These are phyloP conservation scores for Ormyrus thymus DNA, from an alignment of 2,888 invertebrate genomes.

Conservation along the genomic window DNA sequence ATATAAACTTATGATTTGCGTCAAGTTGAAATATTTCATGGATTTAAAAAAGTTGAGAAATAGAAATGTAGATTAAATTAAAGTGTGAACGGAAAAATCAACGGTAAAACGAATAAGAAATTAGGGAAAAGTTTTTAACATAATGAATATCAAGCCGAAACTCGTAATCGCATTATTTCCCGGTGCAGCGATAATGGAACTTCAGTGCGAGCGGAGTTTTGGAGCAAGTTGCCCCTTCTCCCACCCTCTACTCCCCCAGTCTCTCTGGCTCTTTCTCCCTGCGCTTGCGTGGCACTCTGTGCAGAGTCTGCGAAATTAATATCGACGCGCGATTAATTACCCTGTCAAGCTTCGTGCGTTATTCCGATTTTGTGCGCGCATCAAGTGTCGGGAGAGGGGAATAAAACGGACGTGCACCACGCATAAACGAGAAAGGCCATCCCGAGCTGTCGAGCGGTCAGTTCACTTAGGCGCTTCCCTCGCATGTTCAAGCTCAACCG, in stretches of 20 bases:
- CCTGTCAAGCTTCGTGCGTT: slow-evolving; percentile 5
- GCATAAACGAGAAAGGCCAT: too few relatives aligned
- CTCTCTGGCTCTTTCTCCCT: background rate
- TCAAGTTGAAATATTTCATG: too few relatives aligned
- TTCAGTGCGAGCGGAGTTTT: slow-evolving; percentile 5
- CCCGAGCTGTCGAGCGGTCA: too few relatives aligned
- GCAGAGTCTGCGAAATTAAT: slow-evolving; percentile 14
- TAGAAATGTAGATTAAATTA: background rate
- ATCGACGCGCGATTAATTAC: slow-evolving; percentile 12
- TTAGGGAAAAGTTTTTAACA: background rate
- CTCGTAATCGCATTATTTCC: slow-evolving; percentile 6
- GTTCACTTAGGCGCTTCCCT: too few relatives aligned
- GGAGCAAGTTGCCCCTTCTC: background rate
- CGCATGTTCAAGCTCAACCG: too few relatives aligned
- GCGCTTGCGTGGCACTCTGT: background rate
- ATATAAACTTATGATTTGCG: too few relatives aligned
- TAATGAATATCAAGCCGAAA: slow-evolving; percentile 8
- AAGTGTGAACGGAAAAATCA: background rate
- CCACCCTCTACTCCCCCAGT: too few relatives aligned
- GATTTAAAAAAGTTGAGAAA: too few relatives aligned
- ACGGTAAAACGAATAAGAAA: background rate
- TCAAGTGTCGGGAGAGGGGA: background rate
- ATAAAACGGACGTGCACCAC: slow-evolving; percentile 3
- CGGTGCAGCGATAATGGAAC: slow-evolving; percentile 6
- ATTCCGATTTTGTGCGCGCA: slow-evolving; percentile 3